phyloP scores from a whole-genome alignment of 2,797 vertebrate species.

The Valencia hispanica region DNA sequence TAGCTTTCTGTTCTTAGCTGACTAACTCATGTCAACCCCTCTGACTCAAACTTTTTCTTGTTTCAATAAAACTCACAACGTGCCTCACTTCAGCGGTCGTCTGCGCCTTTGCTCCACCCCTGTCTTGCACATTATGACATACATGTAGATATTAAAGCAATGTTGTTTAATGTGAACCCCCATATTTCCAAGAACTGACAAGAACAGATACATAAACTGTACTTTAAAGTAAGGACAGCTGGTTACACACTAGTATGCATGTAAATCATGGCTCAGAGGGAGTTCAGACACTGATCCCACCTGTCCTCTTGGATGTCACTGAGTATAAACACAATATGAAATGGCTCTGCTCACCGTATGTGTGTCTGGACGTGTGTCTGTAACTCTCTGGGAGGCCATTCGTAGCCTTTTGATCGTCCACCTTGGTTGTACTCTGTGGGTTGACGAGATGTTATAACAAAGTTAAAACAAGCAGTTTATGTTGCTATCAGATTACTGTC shows the following conservation, averaged over 20 bases:
- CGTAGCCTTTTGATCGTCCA: constrained; percentile 43
- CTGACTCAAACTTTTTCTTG: too few species aligned
- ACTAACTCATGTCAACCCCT: too few species aligned
- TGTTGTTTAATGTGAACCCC: constrained; percentile 2
- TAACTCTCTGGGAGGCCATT: constrained; percentile 45
- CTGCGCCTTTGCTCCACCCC: too few species aligned
- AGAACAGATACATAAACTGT: constrained; percentile 1
- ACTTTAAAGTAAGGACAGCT: constrained; percentile 14
- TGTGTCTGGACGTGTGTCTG: constrained; percentile 37
- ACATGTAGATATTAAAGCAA: not conserved
- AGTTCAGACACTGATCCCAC: constrained; percentile 13
- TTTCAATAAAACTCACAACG: too few species aligned
- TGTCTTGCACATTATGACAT: too few species aligned
- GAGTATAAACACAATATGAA: constrained; percentile 33
- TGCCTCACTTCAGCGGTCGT: too few species aligned
- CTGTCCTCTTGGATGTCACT: constrained; percentile 26
- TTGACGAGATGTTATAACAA: constrained; percentile 11
- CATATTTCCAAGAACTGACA: constrained; percentile 3
- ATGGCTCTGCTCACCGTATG: constrained; percentile 67
- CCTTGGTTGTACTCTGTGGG: constrained; percentile 47
- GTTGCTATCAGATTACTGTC: not conserved
- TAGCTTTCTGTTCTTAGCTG: too few species aligned
- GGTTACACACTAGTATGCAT: constrained; percentile 26
- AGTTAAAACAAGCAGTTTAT: constrained; percentile 1
- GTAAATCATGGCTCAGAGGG: constrained; percentile 26